Percentiles rank a stretch among this genome's conserved stretches.
phyloP scores from a whole-genome alignment of 2,888 invertebrate species.

The Lepas anatifera region DNA sequence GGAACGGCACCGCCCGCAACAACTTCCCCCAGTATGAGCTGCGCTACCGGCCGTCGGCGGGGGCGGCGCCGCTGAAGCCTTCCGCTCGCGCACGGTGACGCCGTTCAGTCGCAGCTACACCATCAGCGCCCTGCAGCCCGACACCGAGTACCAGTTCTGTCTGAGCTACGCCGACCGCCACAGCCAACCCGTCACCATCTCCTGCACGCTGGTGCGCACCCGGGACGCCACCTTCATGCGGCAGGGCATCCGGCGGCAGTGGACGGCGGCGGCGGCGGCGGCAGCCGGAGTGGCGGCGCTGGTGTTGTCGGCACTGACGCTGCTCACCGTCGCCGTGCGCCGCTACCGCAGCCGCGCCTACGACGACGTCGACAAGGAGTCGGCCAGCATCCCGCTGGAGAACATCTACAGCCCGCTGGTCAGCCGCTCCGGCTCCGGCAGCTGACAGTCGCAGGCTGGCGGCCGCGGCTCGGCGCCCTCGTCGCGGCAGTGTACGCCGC shows the following conservation, averaged over 20 bases:
- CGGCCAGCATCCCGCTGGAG: conserved; percentile 34
- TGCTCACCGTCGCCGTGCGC: conserved; percentile 26
- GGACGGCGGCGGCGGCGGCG: conserved; percentile 30
- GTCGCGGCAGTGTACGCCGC: conserved; percentile 6
- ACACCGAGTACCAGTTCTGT: conserved; percentile 36
- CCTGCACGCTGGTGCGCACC: conserved; percentile 30
- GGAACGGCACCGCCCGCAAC: conserved; percentile 34
- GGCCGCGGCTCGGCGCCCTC: conserved; percentile 3
- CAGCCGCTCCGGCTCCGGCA: conserved; percentile 14
- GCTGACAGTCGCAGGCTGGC: neutral
- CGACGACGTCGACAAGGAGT: conserved; percentile 31
- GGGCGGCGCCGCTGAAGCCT: conserved; percentile 17
- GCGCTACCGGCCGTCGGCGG: conserved; percentile 26
- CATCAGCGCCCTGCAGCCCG: conserved; percentile 33
- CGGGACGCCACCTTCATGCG: conserved; percentile 28
- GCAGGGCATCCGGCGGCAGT: conserved; percentile 28
- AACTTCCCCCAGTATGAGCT: conserved; percentile 31
- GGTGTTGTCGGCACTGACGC: conserved; percentile 4
- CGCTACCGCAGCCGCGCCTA: conserved; percentile 33
- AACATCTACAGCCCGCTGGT: conserved; percentile 34
- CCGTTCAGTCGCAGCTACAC: conserved; percentile 32
- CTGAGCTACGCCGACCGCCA: conserved; percentile 32
- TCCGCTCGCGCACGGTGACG: conserved; percentile 21
- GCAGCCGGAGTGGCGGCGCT: conserved; percentile 28
- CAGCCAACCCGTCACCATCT: conserved; percentile 31